Evolutionary conservation across 2,113 vertebrate species (phyloP).

Genomic region (Rattus norvegicus): DNA sequence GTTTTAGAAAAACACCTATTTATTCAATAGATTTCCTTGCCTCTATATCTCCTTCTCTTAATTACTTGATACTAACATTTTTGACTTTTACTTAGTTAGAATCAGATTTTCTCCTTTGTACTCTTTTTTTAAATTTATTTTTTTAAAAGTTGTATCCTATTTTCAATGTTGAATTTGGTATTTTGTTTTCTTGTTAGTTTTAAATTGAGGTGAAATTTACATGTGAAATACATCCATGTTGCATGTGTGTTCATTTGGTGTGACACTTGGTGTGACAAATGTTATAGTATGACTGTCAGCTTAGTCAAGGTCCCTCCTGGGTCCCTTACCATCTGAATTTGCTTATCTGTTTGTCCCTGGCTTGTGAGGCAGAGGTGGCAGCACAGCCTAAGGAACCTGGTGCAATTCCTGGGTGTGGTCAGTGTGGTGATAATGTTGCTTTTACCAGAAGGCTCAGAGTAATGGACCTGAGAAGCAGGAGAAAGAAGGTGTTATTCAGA

Average conservation of each 20-base stretch:
- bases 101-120: neutral
- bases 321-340: neutral
- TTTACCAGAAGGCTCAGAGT: slow-evolving; percentile 93
- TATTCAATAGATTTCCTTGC: neutral
- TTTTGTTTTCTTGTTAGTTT: neutral
- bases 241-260: accelerated
- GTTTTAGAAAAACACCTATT: neutral
- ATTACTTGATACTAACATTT: neutral
- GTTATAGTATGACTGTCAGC: accelerated
- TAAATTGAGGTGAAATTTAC: neutral
- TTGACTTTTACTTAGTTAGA: slow-evolving; percentile 17
- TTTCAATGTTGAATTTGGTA: neutral
- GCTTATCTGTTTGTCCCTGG: neutral
- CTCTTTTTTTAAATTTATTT: too few species aligned
- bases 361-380: accelerated
- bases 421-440: neutral
- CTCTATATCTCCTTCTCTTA: neutral
- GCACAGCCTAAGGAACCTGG: accelerated
- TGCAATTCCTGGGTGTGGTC: neutral
- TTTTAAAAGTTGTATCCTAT: neutral
- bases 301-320: accelerated
- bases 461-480: slow-evolving; percentile 98
- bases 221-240: neutral
- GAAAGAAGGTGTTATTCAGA: slow-evolving; percentile 98
- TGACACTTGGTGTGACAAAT: neutral